Evolutionary conservation across 1,140 invertebrate genomes (phyloP).

Genomic region (Colletes latitarsis): DNA sequence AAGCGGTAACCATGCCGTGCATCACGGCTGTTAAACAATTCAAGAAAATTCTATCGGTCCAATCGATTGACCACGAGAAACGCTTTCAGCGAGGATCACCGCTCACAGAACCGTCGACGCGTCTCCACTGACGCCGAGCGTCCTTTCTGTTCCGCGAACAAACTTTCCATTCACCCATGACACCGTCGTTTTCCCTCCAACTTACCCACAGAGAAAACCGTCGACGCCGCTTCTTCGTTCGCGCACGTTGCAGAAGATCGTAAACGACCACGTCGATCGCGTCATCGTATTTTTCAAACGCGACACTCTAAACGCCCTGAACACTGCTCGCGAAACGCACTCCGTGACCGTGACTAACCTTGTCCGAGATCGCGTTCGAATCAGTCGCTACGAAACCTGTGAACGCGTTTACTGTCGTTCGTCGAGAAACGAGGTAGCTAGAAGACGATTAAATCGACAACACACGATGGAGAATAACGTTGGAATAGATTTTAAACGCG

Average conservation of each 20-base stretch:
- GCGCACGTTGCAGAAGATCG: too few species aligned
- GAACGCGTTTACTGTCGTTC: background rate
- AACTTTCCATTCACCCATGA: background rate
- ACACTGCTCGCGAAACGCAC: too few species aligned
- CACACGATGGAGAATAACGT: background rate
- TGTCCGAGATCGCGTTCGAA: too few species aligned
- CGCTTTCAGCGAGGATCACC: background rate
- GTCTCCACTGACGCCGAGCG: background rate
- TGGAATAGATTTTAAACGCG: background rate
- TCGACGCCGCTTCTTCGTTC: too few species aligned
- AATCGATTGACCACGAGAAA: slow-evolving; percentile 19
- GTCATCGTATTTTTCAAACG: too few species aligned
- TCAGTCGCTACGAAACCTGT: too few species aligned
- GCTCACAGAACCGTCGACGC: background rate
- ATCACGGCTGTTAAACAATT: slow-evolving; percentile 39
- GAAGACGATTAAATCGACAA: background rate
- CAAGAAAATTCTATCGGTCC: slow-evolving; percentile 30
- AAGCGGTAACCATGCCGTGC: slow-evolving; percentile 28
- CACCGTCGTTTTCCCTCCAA: too few species aligned
- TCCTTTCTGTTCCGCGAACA: background rate
- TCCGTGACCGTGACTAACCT: too few species aligned
- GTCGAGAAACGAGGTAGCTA: background rate
- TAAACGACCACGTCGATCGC: too few species aligned
- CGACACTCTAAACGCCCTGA: too few species aligned
- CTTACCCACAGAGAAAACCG: too few species aligned